Conservation (phyloP, 2,113 vertebrate genomes). For the Leucoraja erinaceus region DNA sequence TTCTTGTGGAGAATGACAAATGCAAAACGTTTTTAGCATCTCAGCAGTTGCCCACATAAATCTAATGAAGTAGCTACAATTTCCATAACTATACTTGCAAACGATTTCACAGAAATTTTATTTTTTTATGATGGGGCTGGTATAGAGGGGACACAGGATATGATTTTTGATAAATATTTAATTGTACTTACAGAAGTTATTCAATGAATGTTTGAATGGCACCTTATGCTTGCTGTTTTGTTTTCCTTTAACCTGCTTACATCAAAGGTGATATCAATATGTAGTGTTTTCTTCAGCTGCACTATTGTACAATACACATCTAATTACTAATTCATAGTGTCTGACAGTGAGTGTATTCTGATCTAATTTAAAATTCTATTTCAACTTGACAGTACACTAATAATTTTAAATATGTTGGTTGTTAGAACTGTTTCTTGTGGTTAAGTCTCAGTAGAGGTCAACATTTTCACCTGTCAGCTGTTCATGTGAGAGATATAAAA, state of each 20-base stretch:
- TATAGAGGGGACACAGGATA: neutral
- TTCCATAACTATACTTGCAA: neutral
- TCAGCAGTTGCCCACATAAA: neutral
- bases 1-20: neutral
- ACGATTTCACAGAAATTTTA: neutral
- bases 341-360: conserved; percentile 50
- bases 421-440: conserved; percentile 45
- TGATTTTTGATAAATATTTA: conserved; percentile 54
- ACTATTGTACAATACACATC: conserved; percentile 54
- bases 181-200: conserved; percentile 60
- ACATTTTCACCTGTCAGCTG: conserved; percentile 27
- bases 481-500: conserved; percentile 5
- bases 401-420: conserved; percentile 61
- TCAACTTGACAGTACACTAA: conserved; percentile 57
- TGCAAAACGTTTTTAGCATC: neutral
- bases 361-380: conserved; percentile 61
- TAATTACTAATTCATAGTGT: conserved; percentile 55
- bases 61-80: neutral
- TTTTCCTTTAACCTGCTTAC: conserved; percentile 53
- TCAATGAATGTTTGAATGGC: conserved; percentile 52
- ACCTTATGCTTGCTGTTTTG: conserved; percentile 51
- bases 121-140: neutral
- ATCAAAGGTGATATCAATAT: conserved; percentile 58
- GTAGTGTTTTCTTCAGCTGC: conserved; percentile 56
- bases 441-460: conserved; percentile 34